A percentile compares a stretch with the other conserved stretches of the same genome.
Conservation (phyloP, 2,888 invertebrate species). For the Brachycybe producta region DNA sequence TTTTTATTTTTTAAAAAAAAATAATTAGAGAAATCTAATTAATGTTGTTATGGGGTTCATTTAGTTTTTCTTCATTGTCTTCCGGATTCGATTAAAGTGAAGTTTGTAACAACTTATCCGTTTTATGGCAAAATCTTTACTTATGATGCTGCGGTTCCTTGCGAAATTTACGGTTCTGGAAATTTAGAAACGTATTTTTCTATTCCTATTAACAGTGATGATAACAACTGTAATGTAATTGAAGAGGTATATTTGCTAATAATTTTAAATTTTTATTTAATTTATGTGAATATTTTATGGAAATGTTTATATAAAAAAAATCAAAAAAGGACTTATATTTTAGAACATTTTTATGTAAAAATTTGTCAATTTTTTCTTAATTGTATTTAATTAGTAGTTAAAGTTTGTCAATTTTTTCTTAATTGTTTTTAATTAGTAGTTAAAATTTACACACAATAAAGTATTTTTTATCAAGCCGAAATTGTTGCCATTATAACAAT, state of each 20-base stretch:
- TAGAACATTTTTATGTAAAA: too few species aligned
- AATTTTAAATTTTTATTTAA: too few species aligned
- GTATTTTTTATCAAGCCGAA: too few species aligned
- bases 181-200: background rate
- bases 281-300: too few species aligned
- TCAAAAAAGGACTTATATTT: too few species aligned
- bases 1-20: too few species aligned
- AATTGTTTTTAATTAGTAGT: background rate
- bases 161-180: constrained; percentile 1
- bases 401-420: background rate
- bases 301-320: too few species aligned
- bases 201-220: background rate
- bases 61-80: constrained; percentile 9
- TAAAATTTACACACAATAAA: too few species aligned
- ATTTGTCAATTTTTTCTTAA: background rate
- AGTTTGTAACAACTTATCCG: constrained; percentile 6
- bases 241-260: too few species aligned
- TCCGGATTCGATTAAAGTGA: background rate
- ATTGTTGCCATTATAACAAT: too few species aligned
- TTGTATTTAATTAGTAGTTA: background rate
- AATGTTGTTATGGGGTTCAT: too few species aligned
- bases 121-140: constrained; percentile 12
- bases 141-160: background rate
- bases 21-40: too few species aligned
- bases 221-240: constrained; percentile 8